Evolutionary conservation across 2,797 vertebrate species (phyloP), one percentile per base, ranked within the genome.

Genomic region (Neopelma chrysocephalum): DNA sequence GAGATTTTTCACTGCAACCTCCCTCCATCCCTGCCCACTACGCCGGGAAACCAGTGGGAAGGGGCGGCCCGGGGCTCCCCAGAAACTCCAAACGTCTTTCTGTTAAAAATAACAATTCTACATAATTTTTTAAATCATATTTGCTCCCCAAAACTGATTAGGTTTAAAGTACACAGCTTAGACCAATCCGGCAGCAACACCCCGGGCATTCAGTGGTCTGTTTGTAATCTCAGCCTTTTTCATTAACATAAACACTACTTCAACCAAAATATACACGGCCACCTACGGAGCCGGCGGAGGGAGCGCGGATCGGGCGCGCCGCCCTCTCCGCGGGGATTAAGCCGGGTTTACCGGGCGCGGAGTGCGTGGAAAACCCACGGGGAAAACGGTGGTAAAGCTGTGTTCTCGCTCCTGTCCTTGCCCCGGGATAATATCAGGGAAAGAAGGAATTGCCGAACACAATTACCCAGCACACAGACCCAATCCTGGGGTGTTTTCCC

Each of bases 231-330:
- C 98, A 98, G 98, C 97, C 98, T 97, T 98, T 98, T 98, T 97
- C 98, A 98, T 98, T 98, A 98, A 99, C 98, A 98, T 99, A 99
- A 99, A 99, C 99, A 99, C 97, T 98, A 98, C 98, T 98, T 98
- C 96, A 99, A 98, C 97, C 97, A 99, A 99, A 99, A 99, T 99
- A 99, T 97, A 99, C 99, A 98, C 82, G 99, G 98, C 99, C 99
- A 99, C 99, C 99, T 99, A 99, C 98, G 95, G 97, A 98, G 99
- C 96, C 69, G 73, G 97, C 84, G 97, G 97, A 98, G 98, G 96
- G 94, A 97, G 97, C 91, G 97, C 96, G 96, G 97, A 70, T 66
- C 72, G 88, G 68, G 45, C 51, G 36, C 87, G 34, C 65, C 18
- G 62, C 82, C 36, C 18, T 84, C 32, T 27, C 40, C 12, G 60